Percentiles rank a stretch among this genome's conserved stretches.
Evolutionary conservation across 1,140 invertebrate genomes (phyloP).

Genomic region (Zaprionus kolodkinae): DNA sequence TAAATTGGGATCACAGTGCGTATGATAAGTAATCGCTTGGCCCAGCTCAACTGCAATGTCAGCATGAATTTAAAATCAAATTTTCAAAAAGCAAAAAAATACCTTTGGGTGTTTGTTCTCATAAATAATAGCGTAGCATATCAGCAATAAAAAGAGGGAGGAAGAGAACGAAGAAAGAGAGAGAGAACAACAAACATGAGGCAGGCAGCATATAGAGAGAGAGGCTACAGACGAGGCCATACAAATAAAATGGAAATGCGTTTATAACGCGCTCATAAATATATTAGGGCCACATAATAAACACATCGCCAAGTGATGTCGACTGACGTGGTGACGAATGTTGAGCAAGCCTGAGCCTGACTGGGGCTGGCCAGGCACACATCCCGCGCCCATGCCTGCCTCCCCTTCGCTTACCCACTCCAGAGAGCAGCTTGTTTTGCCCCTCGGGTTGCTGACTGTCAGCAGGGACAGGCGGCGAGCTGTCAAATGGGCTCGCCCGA

Average conservation of each 20-base stretch:
- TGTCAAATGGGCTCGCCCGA: constrained; percentile 71
- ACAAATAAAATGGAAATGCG: constrained; percentile 81
- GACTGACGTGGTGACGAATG: constrained; percentile 66
- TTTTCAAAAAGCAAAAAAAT: constrained; percentile 62
- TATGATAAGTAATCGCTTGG: constrained; percentile 45
- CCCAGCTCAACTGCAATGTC: constrained; percentile 51
- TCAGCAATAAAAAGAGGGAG: constrained; percentile 18
- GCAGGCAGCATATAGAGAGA: no score
- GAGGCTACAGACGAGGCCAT: constrained; percentile 33
- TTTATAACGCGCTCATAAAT: constrained; percentile 83
- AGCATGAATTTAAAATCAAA: constrained; percentile 76
- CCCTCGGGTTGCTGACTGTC: constrained; percentile 25
- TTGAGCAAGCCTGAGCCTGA: constrained; percentile 32
- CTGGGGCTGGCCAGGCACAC: constrained; percentile 32
- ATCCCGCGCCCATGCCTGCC: not conserved
- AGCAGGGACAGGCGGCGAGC: constrained; percentile 43
- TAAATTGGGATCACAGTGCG: constrained; percentile 31
- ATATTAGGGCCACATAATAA: constrained; percentile 81
- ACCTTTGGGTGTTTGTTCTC: constrained; percentile 67
- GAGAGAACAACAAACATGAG: constrained; percentile 12
- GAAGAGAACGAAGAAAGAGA: not conserved
- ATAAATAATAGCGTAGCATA: constrained; percentile 60
- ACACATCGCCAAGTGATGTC: constrained; percentile 74
- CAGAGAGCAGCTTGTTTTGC: not conserved
- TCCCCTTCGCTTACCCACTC: not conserved